These are phyloP conservation scores for Dasyornis broadbenti DNA, from an alignment of 2,113 vertebrate genomes.

Conservation along the genomic window DNA sequence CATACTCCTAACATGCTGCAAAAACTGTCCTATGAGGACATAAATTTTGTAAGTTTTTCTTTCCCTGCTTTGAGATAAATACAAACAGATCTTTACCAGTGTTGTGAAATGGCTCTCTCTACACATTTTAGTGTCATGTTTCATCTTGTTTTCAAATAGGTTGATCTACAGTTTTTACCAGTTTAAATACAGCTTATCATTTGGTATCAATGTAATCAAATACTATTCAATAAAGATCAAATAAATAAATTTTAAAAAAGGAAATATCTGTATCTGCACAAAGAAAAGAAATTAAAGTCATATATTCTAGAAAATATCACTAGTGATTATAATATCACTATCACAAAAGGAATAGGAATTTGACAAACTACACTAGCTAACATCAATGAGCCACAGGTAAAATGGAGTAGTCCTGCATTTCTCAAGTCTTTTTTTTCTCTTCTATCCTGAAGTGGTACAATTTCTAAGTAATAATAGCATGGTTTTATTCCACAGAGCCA, in stretches of 20 bases:
- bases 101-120: neutral
- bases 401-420: neutral
- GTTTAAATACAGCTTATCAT: neutral
- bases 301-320: neutral
- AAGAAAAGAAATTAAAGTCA: neutral
- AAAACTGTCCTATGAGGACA: neutral
- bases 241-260: neutral
- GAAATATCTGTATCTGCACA: neutral
- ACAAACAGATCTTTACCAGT: neutral
- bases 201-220: neutral
- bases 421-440: neutral
- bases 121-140: neutral
- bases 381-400: neutral
- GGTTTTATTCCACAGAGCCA: neutral
- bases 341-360: neutral
- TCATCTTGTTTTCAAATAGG: neutral
- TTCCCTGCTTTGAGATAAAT: neutral
- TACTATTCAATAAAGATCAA: neutral
- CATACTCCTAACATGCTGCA: neutral
- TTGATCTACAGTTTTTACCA: neutral
- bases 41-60: neutral
- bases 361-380: neutral
- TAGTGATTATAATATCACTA: neutral
- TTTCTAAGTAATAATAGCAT: neutral
- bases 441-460: neutral